Conservation (phyloP, 2,888 invertebrate genomes). For the Drosophila lacicola region DNA sequence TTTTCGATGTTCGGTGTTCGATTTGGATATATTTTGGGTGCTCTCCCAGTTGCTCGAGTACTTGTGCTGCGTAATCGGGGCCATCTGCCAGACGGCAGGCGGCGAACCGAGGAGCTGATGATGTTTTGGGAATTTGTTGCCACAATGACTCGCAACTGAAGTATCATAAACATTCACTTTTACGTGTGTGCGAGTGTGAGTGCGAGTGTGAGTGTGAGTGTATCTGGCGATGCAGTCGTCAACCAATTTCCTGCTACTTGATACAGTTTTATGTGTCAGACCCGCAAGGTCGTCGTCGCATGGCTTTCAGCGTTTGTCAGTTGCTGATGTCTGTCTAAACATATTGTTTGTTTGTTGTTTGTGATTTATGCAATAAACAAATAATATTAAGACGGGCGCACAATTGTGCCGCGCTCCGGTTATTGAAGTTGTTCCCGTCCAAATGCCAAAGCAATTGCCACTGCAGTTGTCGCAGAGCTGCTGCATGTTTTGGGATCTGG, state of each 20-base stretch:
- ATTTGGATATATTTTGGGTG: constrained; percentile 17
- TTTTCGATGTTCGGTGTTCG: constrained; percentile 15
- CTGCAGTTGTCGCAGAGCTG: constrained; percentile 14
- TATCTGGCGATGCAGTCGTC: constrained; percentile 62
- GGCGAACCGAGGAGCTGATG: constrained; percentile 11
- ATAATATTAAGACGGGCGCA: constrained; percentile 42
- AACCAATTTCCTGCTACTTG: constrained; percentile 79
- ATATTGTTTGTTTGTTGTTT: constrained; percentile 30
- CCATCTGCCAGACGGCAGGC: constrained; percentile 40
- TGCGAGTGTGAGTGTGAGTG: constrained; percentile 1
- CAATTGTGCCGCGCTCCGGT: constrained; percentile 10
- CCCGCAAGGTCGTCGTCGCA: constrained; percentile 66
- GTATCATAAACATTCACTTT: constrained; percentile 79
- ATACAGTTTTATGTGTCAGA: constrained; percentile 65
- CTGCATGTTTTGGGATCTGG: no score
- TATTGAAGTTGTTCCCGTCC: constrained; percentile 44
- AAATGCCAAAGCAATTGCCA: constrained; percentile 39
- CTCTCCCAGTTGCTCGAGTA: constrained; percentile 46
- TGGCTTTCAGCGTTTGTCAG: constrained; percentile 41
- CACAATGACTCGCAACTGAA: constrained; percentile 70
- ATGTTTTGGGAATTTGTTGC: constrained; percentile 52
- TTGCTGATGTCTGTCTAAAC: constrained; percentile 13
- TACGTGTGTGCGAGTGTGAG: constrained; percentile 38
- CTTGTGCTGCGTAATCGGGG: constrained; percentile 62
- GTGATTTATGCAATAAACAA: constrained; percentile 69